Evolutionary conservation across 2,113 vertebrate genomes (phyloP).

Genomic region (Paradisaea rubra): DNA sequence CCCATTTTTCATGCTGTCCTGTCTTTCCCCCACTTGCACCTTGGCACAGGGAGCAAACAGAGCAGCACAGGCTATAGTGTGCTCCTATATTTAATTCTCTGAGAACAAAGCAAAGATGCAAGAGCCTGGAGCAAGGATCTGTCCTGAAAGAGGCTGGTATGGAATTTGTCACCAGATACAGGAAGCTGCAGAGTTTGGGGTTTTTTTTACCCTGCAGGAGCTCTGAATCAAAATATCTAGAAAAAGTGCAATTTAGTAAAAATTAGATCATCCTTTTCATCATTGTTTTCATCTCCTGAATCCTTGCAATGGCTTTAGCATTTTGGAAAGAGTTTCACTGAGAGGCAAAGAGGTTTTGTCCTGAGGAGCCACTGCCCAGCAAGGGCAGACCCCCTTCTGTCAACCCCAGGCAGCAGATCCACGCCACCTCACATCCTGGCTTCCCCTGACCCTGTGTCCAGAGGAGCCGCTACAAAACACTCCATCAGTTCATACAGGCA

Average conservation of each 20-base stretch:
- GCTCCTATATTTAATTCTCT: background rate
- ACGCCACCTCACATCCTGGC: fast-evolving
- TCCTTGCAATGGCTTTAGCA: background rate
- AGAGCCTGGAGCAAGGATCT: background rate
- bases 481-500: background rate
- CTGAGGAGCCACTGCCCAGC: background rate
- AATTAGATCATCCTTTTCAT: background rate
- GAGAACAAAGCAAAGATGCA: background rate
- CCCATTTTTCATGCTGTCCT: background rate
- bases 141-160: background rate
- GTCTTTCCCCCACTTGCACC: background rate
- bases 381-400: background rate
- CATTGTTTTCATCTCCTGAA: background rate
- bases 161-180: background rate
- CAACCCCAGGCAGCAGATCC: fast-evolving
- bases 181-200: background rate
- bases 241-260: background rate
- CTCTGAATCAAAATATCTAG: background rate
- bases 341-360: background rate
- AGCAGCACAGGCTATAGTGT: background rate
- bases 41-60: background rate
- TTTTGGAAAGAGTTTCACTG: background rate
- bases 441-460: background rate
- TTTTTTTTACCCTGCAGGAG: background rate
- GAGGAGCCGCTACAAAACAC: fast-evolving